Conservation (phyloP, 2,888 invertebrate genomes). For the Andricus quercusramuli region DNA sequence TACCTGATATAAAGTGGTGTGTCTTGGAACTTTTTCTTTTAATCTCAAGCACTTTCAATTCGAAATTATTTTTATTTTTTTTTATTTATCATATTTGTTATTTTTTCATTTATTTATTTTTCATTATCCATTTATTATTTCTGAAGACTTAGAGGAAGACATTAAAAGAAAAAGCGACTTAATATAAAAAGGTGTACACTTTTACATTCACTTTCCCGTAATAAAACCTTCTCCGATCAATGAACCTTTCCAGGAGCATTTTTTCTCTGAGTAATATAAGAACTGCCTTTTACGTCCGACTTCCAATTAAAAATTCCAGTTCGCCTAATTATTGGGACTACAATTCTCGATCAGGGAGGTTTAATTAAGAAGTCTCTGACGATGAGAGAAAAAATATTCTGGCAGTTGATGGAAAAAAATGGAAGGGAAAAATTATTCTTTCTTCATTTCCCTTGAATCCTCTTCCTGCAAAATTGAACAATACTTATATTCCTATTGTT, state of each 20-base stretch:
- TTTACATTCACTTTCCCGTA: neutral
- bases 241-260: neutral
- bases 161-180: no score
- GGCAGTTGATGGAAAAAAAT: neutral
- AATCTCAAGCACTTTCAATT: no score
- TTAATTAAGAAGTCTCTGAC: slow-evolving; percentile 60
- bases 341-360: slow-evolving; percentile 57
- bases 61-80: no score
- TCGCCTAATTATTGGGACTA: slow-evolving; percentile 59
- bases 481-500: no score
- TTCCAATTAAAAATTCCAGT: slow-evolving; percentile 62
- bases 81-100: no score
- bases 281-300: neutral
- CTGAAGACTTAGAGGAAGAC: no score
- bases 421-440: neutral
- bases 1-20: no score
- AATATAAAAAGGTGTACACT: neutral
- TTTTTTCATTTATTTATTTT: no score
- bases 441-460: neutral
- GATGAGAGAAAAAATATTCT: neutral
- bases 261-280: neutral
- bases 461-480: neutral
- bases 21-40: no score
- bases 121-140: no score
- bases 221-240: neutral